phyloP scores from a whole-genome alignment of 2,888 invertebrate species.

The Cryptocheilus praepositus region DNA sequence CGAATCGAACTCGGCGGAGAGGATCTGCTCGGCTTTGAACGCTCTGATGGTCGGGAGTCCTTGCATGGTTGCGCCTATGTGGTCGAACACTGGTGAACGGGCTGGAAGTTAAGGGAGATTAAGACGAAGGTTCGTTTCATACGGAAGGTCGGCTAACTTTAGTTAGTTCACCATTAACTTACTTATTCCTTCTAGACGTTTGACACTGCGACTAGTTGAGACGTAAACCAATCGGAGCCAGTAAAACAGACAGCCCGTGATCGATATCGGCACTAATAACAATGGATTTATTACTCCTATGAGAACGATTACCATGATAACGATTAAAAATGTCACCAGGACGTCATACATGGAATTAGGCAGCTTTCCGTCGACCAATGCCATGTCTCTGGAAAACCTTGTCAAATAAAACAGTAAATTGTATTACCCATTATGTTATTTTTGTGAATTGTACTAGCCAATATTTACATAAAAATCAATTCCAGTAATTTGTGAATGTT shows the following conservation, averaged over 20 bases:
- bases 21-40: conserved; percentile 81
- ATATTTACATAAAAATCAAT: too few species aligned
- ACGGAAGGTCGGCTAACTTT: too few species aligned
- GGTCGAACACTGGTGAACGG: conserved; percentile 89
- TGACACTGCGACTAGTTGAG: conserved; percentile 85
- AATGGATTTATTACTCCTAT: conserved; percentile 85
- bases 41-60: conserved; percentile 89
- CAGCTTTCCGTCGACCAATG: conserved; percentile 80
- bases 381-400: conserved; percentile 93
- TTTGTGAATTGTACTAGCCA: too few species aligned
- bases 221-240: conserved; percentile 85
- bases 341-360: conserved; percentile 80
- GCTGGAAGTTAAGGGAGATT: conserved; percentile 75
- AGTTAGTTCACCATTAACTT: conserved; percentile 76
- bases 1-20: conserved; percentile 78
- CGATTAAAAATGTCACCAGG: conserved; percentile 80
- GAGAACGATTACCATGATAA: conserved; percentile 76
- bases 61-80: conserved; percentile 86
- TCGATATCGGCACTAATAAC: conserved; percentile 82
- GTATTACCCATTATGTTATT: too few species aligned
- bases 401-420: background rate
- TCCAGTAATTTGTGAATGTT: too few species aligned
- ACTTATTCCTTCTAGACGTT: conserved; percentile 88
- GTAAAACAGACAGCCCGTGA: conserved; percentile 84
- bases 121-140: too few species aligned